These are phyloP conservation scores for Polypterus bichir DNA, from an alignment of 2,113 vertebrate genomes.

Conservation along the genomic window DNA sequence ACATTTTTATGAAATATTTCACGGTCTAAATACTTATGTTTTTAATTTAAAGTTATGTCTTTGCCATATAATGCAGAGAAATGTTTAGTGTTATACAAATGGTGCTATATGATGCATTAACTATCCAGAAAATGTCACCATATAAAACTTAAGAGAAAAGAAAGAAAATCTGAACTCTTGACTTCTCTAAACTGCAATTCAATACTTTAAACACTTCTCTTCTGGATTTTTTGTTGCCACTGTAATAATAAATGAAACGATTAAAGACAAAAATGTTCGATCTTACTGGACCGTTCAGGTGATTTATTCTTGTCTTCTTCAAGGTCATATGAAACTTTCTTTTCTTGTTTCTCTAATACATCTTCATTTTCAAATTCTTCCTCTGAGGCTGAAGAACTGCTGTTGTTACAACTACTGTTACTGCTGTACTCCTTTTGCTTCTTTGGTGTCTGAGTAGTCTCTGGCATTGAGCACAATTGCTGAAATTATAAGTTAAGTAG, in stretches of 20 bases:
- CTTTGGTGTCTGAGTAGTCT: constrained; percentile 61
- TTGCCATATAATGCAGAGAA: too few species aligned
- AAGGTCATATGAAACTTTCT: constrained; percentile 64
- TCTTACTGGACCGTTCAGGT: constrained; percentile 75
- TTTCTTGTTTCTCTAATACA: constrained; percentile 54
- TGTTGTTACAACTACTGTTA: constrained; percentile 61
- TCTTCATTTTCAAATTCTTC: constrained; percentile 56
- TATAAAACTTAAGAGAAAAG: too few species aligned
- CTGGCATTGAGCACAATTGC: constrained; percentile 82
- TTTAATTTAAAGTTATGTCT: too few species aligned
- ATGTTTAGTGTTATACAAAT: too few species aligned
- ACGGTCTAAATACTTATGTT: too few species aligned
- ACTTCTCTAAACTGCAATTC: too few species aligned
- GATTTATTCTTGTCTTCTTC: constrained; percentile 59
- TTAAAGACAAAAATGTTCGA: neutral
- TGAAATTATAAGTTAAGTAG: constrained; percentile 25
- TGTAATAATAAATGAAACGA: neutral
- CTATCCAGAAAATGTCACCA: too few species aligned
- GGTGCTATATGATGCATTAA: too few species aligned
- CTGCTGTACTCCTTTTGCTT: constrained; percentile 49
- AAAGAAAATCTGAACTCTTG: too few species aligned
- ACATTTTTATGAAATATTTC: too few species aligned
- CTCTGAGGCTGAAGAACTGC: constrained; percentile 56
- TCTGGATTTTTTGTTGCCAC: too few species aligned
- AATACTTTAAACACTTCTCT: too few species aligned